phyloP scores from a whole-genome alignment of 1,140 invertebrate species.

The Myzus persicae region DNA sequence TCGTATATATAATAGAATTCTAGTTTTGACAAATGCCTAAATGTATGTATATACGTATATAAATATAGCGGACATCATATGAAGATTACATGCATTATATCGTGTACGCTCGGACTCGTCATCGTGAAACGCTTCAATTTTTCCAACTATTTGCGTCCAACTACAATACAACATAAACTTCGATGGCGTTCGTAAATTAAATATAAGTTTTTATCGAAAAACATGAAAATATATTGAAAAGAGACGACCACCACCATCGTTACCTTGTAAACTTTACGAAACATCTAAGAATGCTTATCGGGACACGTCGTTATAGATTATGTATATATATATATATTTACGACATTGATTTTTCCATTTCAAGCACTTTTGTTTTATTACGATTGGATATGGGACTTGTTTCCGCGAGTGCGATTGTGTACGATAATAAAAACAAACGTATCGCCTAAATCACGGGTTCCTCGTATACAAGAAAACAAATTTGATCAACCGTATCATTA shows the following conservation, averaged over 20 bases:
- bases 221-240: slow-evolving; percentile 32
- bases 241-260: background rate
- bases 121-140: background rate
- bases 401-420: background rate
- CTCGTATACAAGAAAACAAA: background rate
- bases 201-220: background rate
- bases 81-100: background rate
- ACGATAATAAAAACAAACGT: slow-evolving; percentile 6
- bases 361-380: slow-evolving; percentile 30
- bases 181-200: slow-evolving; percentile 17
- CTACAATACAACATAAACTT: background rate
- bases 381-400: background rate
- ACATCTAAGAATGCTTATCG: background rate
- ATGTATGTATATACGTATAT: background rate
- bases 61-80: too few species aligned
- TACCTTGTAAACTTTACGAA: slow-evolving; percentile 10
- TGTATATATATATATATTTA: background rate
- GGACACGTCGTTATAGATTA: background rate
- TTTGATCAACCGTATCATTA: background rate
- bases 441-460: background rate
- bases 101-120: background rate
- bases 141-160: background rate
- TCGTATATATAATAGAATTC: slow-evolving; percentile 12
- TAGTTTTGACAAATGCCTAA: background rate
- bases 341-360: slow-evolving; percentile 4